Conservation (phyloP, 2,888 invertebrate genomes). For the Platycheirus rosarum region DNA sequence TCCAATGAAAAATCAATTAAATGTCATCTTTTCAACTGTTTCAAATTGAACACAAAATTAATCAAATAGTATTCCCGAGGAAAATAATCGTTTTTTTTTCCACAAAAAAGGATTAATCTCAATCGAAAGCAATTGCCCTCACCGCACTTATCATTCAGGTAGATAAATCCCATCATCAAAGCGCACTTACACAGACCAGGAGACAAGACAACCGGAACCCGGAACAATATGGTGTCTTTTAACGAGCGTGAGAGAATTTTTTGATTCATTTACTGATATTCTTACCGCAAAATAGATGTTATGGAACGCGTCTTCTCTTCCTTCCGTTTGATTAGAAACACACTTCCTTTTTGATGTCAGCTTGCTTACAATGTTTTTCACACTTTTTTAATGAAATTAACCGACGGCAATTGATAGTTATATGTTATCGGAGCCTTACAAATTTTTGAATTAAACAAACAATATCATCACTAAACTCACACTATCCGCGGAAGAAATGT, state of each 20-base stretch:
- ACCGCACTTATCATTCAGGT: slow-evolving; percentile 36
- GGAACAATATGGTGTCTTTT: not conserved
- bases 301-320: not conserved
- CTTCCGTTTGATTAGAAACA: slow-evolving; percentile 1
- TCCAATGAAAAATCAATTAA: slow-evolving; percentile 50
- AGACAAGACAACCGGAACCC: slow-evolving; percentile 59
- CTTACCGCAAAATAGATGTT: slow-evolving; percentile 51
- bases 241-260: slow-evolving; percentile 64
- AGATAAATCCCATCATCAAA: slow-evolving; percentile 40
- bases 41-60: not conserved
- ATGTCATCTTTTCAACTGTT: slow-evolving; percentile 8
- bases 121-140: slow-evolving; percentile 62
- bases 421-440: slow-evolving; percentile 48
- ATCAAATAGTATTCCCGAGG: not conserved
- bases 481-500: slow-evolving; percentile 58
- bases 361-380: not conserved
- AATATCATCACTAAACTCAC: slow-evolving; percentile 57
- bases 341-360: slow-evolving; percentile 9
- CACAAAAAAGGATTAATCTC: slow-evolving; percentile 60
- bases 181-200: slow-evolving; percentile 13
- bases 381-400: too few relatives aligned
- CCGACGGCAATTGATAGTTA: slow-evolving; percentile 43
- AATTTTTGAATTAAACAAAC: slow-evolving; percentile 55
- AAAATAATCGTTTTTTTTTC: not conserved
- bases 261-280: slow-evolving; percentile 31